A percentile compares a stretch with the other conserved stretches of the same genome.
These are phyloP conservation scores for Petrophora chlorosata DNA, from an alignment of 2,888 invertebrate genomes.

Conservation along the genomic window DNA sequence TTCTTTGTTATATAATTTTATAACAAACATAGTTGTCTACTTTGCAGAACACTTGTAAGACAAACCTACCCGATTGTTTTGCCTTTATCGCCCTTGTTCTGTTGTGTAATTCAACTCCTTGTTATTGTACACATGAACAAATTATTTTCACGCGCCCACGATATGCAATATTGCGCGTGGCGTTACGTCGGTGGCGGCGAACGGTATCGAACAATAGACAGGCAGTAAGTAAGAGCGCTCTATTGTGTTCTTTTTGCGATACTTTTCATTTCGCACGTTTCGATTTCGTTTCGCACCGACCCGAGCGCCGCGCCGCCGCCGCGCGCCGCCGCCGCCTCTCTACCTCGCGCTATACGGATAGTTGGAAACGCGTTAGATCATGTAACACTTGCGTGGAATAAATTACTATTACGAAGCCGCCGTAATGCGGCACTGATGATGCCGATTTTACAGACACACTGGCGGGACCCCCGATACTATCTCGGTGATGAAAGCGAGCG, in stretches of 20 bases:
- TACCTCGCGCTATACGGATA: slow-evolving; percentile 21
- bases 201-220: slow-evolving; percentile 41
- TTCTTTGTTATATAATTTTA: no score
- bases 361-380: slow-evolving; percentile 39
- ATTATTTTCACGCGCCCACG: not conserved
- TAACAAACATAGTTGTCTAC: no score
- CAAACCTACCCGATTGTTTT: no score
- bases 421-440: slow-evolving; percentile 23
- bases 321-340: not conserved
- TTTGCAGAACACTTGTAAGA: no score
- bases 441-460: slow-evolving; percentile 14
- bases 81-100: no score
- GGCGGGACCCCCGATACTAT: slow-evolving; percentile 8
- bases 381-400: slow-evolving; percentile 49
- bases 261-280: slow-evolving; percentile 66
- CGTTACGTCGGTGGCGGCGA: not conserved
- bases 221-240: slow-evolving; percentile 31
- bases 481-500: slow-evolving; percentile 4
- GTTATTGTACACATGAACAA: not conserved
- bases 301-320: no score
- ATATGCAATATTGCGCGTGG: slow-evolving; percentile 5
- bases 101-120: not conserved
- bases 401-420: slow-evolving; percentile 39
- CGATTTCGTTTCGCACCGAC: slow-evolving; percentile 50
- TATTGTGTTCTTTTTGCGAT: slow-evolving; percentile 55